phyloP scores from a whole-genome alignment of 2,797 vertebrate genomes.

The Argya squamiceps region DNA sequence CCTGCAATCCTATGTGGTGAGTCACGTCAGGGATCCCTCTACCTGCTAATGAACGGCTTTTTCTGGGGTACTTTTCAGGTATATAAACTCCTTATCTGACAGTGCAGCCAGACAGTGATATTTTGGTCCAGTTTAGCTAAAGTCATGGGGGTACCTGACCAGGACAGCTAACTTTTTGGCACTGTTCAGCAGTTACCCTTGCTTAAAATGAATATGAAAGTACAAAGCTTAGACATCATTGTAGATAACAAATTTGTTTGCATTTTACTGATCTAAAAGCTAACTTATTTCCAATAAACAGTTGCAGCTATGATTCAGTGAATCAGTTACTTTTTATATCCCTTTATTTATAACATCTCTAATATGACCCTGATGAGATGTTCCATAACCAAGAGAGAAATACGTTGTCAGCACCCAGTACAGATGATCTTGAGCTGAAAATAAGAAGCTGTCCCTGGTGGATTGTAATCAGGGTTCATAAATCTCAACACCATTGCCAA shows the following conservation, averaged over 20 bases:
- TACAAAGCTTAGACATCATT: not conserved
- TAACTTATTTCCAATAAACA: not conserved
- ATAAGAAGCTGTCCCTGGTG: not conserved
- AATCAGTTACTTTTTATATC: not conserved
- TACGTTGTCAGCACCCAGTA: not conserved
- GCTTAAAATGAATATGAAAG: not conserved
- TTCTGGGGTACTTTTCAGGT: not conserved
- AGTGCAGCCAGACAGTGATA: not conserved
- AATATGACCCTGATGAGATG: not conserved
- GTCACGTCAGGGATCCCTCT: not conserved
- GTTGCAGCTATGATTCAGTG: not conserved
- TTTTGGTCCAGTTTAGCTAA: not conserved
- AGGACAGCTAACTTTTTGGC: not conserved
- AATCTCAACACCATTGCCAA: not conserved
- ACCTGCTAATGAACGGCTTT: not conserved
- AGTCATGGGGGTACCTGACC: not conserved
- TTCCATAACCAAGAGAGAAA: not conserved
- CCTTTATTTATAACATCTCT: not conserved
- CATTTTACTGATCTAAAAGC: not conserved
- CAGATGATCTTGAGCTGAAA: not conserved
- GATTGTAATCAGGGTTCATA: not conserved
- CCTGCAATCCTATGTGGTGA: rapidly evolving
- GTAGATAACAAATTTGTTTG: not conserved
- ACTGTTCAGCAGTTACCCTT: not conserved
- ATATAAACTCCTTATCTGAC: not conserved